Base-by-base conservation (phyloP, 2,888 invertebrate genomes). In the Raillietiella orientalis region DNA sequence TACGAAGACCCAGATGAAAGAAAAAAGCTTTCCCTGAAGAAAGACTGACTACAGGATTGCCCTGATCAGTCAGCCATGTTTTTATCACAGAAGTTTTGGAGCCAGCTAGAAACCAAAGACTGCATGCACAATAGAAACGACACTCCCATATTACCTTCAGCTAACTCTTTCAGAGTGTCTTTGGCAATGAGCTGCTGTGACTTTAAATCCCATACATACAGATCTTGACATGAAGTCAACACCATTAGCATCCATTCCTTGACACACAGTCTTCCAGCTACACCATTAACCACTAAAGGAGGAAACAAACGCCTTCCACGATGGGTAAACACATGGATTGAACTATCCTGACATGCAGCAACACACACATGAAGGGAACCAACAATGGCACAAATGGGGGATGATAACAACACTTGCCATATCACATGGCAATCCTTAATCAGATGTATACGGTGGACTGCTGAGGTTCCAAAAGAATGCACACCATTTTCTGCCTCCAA, bases 21-120 rank as follows among this genome's bases (percentile, higher is more conserved):
- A 72, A 64, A 40, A 69, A 84, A 3, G 75, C 69, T 41, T 66
- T 64, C 14, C 75, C 74, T 41, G 67, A 74, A 16, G 65, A 66
- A 17, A 84, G 55, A n/a, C 69, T 60, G 33, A 87, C 54, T 41
- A 79, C 55, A 0, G 82, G 79, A 40, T 64, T 58, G 14, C 72
- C 72, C 32, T 66, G 61, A 32, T 70, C 63, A 9, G 66, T 52
- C 38, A 40, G 46, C 34, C 44, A n/a, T n/a, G n/a, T n/a, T n/a
- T n/a, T n/a, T n/a, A n/a, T n/a, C n/a, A n/a, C n/a, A n/a, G n/a
- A n/a, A n/a, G n/a, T n/a, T n/a, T n/a, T n/a, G n/a, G n/a, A n/a
- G n/a, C n/a, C n/a, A n/a, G n/a, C n/a, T n/a, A n/a, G n/a, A n/a
- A n/a, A n/a, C n/a, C n/a, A n/a, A n/a, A n/a, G n/a, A n/a, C n/a